These are phyloP conservation scores for Drosophila mayaguana DNA, from an alignment of 2,888 invertebrate genomes.

Conservation along the genomic window DNA sequence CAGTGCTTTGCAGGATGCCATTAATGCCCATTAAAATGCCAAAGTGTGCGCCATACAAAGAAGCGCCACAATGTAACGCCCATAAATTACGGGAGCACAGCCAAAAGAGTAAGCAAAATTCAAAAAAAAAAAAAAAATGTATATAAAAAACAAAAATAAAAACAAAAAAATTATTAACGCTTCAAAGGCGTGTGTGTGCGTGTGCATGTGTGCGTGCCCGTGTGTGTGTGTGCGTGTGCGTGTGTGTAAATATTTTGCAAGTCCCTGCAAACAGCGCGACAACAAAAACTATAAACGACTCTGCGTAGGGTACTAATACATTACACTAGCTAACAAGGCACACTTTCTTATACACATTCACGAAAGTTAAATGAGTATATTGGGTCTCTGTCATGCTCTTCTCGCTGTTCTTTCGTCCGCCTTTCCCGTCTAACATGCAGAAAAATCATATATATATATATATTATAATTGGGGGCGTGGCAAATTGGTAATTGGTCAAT, in stretches of 20 bases:
- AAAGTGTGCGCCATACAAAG: conserved; percentile 67
- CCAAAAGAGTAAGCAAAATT: conserved; percentile 57
- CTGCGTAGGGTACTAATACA: conserved; percentile 49
- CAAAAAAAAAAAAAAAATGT: conserved; percentile 19
- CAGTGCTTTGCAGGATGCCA: conserved; percentile 44
- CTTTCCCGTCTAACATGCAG: too few relatives aligned
- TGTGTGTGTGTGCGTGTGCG: conserved; percentile 19
- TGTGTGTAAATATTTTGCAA: conserved; percentile 45
- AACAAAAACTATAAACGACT: conserved; percentile 53
- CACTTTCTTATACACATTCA: not conserved
- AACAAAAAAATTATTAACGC: conserved; percentile 68
- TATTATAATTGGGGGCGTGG: too few relatives aligned
- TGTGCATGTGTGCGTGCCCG: conserved; percentile 16
- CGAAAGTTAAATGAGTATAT: too few relatives aligned
- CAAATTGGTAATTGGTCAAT: too few relatives aligned
- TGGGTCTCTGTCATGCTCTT: too few relatives aligned
- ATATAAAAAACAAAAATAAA: conserved; percentile 24
- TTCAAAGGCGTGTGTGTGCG: conserved; percentile 29
- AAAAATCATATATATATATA: too few relatives aligned
- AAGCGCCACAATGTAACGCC: conserved; percentile 72
- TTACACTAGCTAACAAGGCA: conserved; percentile 24
- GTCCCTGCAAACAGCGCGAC: conserved; percentile 38
- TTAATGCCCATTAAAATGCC: conserved; percentile 78
- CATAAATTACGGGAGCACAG: conserved; percentile 63
- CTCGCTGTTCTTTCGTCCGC: too few relatives aligned